Evolutionary conservation across 1,140 invertebrate species (phyloP).

Genomic region (Formica selysi): DNA sequence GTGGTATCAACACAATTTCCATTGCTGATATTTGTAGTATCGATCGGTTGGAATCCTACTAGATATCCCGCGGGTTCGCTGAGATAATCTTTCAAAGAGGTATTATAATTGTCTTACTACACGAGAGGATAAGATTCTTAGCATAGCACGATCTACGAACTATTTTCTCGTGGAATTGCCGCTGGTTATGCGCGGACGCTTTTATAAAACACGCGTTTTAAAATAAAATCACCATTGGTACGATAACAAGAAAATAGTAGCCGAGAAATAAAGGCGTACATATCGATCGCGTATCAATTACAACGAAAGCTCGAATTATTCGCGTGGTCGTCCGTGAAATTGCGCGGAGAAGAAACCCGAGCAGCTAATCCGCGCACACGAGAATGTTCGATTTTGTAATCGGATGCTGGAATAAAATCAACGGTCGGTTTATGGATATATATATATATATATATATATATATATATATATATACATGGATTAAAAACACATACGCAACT

Average conservation of each 20-base stretch:
- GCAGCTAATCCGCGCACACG: constrained; percentile 17
- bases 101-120: constrained; percentile 15
- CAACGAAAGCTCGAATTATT: constrained; percentile 30
- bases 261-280: background rate
- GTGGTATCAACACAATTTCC: background rate
- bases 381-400: constrained; percentile 38
- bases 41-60: background rate
- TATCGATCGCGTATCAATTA: constrained; percentile 46
- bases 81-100: background rate
- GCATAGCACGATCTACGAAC: background rate
- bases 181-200: background rate
- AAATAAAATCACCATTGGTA: constrained; percentile 10
- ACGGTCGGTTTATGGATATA: background rate
- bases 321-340: constrained; percentile 15
- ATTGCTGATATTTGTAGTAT: background rate
- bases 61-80: background rate
- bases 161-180: constrained; percentile 13
- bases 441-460: too few species aligned
- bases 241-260: background rate
- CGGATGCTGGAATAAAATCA: constrained; percentile 19
- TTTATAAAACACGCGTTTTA: background rate
- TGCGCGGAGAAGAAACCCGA: constrained; percentile 24
- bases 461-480: background rate
- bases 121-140: background rate
- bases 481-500: constrained; percentile 2